Evolutionary conservation across 2,797 vertebrate species (phyloP), one percentile per base, ranked within the genome.

Genomic region (Rhinoraja longicauda): DNA sequence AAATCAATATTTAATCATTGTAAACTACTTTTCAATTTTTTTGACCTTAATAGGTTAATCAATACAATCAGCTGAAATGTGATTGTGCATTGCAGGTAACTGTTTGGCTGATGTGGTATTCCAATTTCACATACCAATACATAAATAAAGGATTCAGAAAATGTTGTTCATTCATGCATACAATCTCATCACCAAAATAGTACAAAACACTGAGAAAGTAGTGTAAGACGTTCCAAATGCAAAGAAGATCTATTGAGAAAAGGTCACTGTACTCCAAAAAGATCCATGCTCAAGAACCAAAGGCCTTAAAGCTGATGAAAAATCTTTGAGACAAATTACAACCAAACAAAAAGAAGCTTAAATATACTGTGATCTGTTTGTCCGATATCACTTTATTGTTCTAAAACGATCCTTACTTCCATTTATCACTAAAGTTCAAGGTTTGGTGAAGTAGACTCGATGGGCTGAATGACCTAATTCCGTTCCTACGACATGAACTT

Each of bases 1-100:
- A 84, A 59, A 84, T 84, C 81, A 84, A 84, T 84, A 84, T 84
- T 84, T 84, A 84, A 84, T 84, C 81, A 84, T 84, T 84, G 81
- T 84, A 84, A 84, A 59, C 53, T 59, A 59, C 81, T 84, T 84
- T 84, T 84, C 81, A 84, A 84, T 59, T 84, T 84, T 82, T 84
- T 84, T 84, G 24, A 84, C 59, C 45, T 59, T 84, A 59, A 84
- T 84, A 13, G 81, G 53, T 59, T 84, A 84, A 84, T 84, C 81
- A 84, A 84, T 84, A 84, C 53, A 57, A n/a, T 59, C 81, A 84
- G 81, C 84, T 84, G 81, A 59, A 84, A 84, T 84, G 53, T 84
- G 81, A 84, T 59, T 84, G 81, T 26, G 57, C 57, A 59, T 59
- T 84, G 15, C n/a, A 59, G 12, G 53, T 29, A 84, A 19, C 26